Base-by-base conservation (phyloP, 2,888 invertebrate genomes). In the Drosophila basisetae region DNA sequence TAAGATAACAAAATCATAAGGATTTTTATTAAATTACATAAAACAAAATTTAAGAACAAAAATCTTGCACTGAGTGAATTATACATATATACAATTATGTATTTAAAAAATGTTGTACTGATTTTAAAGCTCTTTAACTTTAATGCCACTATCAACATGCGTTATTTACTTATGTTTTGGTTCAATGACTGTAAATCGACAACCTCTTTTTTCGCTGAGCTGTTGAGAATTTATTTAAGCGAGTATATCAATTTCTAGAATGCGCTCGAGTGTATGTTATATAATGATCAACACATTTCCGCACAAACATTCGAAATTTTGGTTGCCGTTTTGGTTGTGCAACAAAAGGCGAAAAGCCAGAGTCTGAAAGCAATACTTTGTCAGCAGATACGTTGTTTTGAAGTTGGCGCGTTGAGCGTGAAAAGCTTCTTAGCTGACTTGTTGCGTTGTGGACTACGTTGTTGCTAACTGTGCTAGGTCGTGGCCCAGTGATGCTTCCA, bases 391-490 rank as follows among this genome's bases (percentile, higher is more conserved):
- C 11, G 10, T 7, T 11, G 5, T 30, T 54, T 73, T 35, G 25
- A 82, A 60, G 30, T 70, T 55, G 33, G 49, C 71, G 75, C 64
- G 30, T 25, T 39, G 7, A 35, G 25, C 33, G 4, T 2, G 6
- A 0, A 31, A 47, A 76, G 82, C 73, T 73, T 54, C 10, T 13
- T 4, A 4, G 13, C 13, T 13, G 4, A 35, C 13, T 35, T 31
- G 31, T 31, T 31, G 13, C 35, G 35, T 13, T 35, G 35, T 13
- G 13, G 35, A 35, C 43, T 73, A 81, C 60, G 25, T 5, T n/a
- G 39, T 18, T 35, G 35, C 41, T 13, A 50, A 63, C 61, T 78
- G 73, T 59, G 70, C 50, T 84, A 87, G 72, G 78, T 81, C 68
- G 69, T 47, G 87, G 33, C 28, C 2, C 16, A 25, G 16, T 61